Percentiles rank a stretch among this genome's conserved stretches.
Conservation (phyloP, 64 coral and sea anemone genomes). For the Cladopsammia gracilis region DNA sequence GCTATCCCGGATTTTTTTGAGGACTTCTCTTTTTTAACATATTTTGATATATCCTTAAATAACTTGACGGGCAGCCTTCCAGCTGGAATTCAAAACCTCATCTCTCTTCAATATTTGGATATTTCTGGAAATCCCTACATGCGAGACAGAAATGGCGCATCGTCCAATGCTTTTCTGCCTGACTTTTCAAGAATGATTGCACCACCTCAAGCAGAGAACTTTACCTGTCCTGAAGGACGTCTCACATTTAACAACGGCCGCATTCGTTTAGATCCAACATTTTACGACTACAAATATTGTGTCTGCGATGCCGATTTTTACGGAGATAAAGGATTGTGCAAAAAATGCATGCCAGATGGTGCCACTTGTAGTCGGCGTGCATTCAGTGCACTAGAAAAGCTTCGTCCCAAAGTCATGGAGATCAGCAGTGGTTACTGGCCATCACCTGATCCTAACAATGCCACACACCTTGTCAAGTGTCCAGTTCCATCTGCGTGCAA, state of each 20-base stretch:
- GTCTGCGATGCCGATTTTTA: conserved; percentile 57
- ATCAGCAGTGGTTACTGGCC: conserved; percentile 47
- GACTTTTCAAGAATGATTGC: conserved; percentile 38
- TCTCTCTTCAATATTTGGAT: conserved; percentile 47
- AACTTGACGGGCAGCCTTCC: conserved; percentile 39
- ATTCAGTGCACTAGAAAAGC: not conserved
- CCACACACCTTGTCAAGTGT: conserved; percentile 50
- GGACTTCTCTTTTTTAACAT: conserved; percentile 29
- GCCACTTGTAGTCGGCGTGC: not conserved
- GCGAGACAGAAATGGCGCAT: not conserved
- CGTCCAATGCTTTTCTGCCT: not conserved
- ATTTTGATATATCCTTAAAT: conserved; percentile 42
- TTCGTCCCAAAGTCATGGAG: conserved; percentile 31
- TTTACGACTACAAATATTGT: conserved; percentile 59
- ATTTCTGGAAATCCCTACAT: conserved; percentile 57
- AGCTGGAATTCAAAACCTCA: conserved; percentile 23
- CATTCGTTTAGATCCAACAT: conserved; percentile 42
- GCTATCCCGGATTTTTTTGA: not conserved
- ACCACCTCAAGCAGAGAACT: conserved; percentile 16
- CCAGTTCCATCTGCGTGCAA: conserved; percentile 56
- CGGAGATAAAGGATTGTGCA: conserved; percentile 48
- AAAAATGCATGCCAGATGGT: conserved; percentile 32
- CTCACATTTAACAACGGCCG: conserved; percentile 59
- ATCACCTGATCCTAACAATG: conserved; percentile 37
- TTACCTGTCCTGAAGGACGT: conserved; percentile 44